Conservation (phyloP, 2,888 invertebrate genomes). For the Rhodophaea formosa region DNA sequence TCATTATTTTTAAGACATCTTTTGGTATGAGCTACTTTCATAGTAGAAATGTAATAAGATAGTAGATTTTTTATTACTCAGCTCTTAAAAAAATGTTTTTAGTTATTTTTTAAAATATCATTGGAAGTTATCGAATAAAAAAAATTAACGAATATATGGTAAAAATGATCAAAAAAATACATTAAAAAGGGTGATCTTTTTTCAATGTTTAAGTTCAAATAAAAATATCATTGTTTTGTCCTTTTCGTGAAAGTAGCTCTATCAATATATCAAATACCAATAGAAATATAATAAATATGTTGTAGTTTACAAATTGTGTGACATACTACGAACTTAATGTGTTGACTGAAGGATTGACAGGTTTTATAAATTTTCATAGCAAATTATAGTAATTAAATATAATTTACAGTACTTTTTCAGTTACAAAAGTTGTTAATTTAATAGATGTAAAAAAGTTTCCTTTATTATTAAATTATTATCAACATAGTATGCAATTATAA, state of each 20-base stretch:
- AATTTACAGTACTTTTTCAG: no score
- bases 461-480: no score
- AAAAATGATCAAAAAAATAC: no score
- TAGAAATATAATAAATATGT: background rate
- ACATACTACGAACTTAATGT: background rate
- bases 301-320: background rate
- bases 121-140: no score
- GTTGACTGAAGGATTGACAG: background rate
- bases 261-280: background rate
- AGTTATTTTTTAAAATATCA: no score
- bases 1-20: constrained; percentile 45
- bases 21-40: constrained; percentile 20
- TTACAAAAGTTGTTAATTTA: no score
- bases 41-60: constrained; percentile 3
- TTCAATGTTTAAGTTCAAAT: no score
- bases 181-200: no score
- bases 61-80: background rate
- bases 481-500: no score
- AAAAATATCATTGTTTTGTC: background rate
- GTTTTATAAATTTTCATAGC: background rate
- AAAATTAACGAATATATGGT: no score
- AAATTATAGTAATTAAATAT: background rate
- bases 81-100: background rate
- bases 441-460: no score
- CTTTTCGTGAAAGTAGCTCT: background rate